Base-by-base conservation (phyloP, 2,797 vertebrate species). In the Nannoperca obscura region DNA sequence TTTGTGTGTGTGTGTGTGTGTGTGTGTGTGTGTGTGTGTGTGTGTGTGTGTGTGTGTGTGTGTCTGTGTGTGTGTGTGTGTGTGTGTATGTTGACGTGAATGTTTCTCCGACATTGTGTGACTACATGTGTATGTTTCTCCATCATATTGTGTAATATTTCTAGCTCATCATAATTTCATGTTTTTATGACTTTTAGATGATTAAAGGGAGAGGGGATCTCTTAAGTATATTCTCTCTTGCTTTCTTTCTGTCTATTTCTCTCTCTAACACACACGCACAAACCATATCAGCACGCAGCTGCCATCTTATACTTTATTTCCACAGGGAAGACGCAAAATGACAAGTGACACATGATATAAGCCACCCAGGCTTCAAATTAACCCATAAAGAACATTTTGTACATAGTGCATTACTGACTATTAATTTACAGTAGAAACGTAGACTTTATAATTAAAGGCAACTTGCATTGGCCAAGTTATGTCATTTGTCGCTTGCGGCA, bases 111-210 rank as follows among this genome's bases (percentile, higher is more conserved):
- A 22, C 59, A 54, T 10, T 42, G 40, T 68, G 36, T 22, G 17
- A 10, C 10, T 36, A 24, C 46, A 17, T 38, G 65, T 34, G 34
- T 38, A 7, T 30, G 55, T 44, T 40, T 65, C 34, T n/a, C 12
- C 5, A 15, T 34, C 70, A 59, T 62, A 73, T 63, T 57, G 81
- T 50, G 22, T 32, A 12, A 55, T 78, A 78, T 61, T 52, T 84
- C 38, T 22, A 32, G 50, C 24, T 74, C 55, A 59, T 74, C 55
- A 71, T 22, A 34, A 46, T 78, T 76, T 71, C 10, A 68, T 84
- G 64, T 68, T 54, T 75, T 71, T 38, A 74, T 76, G 78, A 75
- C 44, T 79, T 75, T 64, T 40, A 74, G 36, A 84, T 86, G 66
- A 86, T 42, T 38, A 60, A 46, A 68, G 5, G 30, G 40, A 70